A percentile compares a stretch with the other conserved stretches of the same genome.
phyloP scores from a whole-genome alignment of 2,113 vertebrate genomes.

The Neofelis nebulosa region DNA sequence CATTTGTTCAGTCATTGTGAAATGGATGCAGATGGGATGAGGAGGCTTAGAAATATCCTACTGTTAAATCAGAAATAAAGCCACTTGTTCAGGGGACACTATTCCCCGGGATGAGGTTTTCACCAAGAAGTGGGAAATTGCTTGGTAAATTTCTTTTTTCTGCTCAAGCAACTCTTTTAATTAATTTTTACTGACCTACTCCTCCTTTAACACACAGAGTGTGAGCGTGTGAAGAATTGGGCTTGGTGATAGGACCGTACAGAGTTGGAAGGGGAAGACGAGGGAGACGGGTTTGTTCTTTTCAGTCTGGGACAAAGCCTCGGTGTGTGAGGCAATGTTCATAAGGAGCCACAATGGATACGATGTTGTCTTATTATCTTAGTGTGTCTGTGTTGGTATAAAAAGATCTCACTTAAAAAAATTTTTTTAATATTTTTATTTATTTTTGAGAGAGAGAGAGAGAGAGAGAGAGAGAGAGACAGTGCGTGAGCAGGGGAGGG shows the following conservation, averaged over 20 bases:
- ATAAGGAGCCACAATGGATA: not conserved
- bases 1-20: constrained; percentile 86
- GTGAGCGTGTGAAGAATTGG: not conserved
- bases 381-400: not conserved
- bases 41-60: constrained; percentile 80
- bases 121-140: constrained; percentile 71
- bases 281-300: not conserved
- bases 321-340: not conserved
- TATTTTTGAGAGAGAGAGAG: no score
- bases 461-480: no score
- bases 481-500: no score
- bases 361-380: not conserved
- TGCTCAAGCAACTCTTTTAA: constrained; percentile 82
- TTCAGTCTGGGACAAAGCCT: not conserved
- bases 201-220: not conserved
- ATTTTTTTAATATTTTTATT: no score
- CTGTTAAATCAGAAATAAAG: constrained; percentile 82
- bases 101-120: constrained; percentile 70
- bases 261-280: not conserved
- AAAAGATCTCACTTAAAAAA: not conserved
- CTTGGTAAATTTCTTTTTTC: constrained; percentile 73
- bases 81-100: constrained; percentile 72
- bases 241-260: not conserved
- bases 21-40: constrained; percentile 84
- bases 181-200: constrained; percentile 75